Evolutionary conservation across 2,797 vertebrate genomes (phyloP), one percentile per base, ranked within the genome.

Genomic region (Muraenolepis orangiensis): DNA sequence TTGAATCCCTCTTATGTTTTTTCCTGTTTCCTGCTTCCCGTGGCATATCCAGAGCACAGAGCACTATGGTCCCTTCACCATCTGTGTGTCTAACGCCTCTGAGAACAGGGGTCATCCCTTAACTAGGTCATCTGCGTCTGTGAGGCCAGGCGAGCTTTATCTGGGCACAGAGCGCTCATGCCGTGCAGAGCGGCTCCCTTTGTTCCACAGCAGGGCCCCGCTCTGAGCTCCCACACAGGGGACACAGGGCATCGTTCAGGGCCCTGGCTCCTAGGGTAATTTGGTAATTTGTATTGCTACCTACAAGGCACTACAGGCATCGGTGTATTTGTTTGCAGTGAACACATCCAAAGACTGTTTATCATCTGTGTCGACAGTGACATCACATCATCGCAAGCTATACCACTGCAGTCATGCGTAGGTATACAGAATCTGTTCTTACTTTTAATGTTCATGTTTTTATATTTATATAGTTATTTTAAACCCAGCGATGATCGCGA

Each of bases 111-210:
- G 64, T 28, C 64, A 30, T 87, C 80, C 73, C 72, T 18, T 86
- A 92, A 91, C 88, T 92, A 91, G 90, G 91, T 91, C 91, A 91
- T 80, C 72, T 79, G 84, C 77, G 87, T 83, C 79, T 87, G 84
- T 85, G 87, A 86, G 81, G 75, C 77, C 77, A 76, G 80, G 77
- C 84, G 51, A 85, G 87, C 87, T 57, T 90, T 87, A 89, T 89
- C 84, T 83, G 86, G 74, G 84, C 85, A 87, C 84, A 86, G 77
- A 83, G 82, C 84, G 87, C 87, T 87, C 81, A 81, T n/a, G 86
- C 78, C 89, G 83, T 82, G 82, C 82, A 85, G 89, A 83, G 85
- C 84, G 74, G 79, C 79, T 79, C 79, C 75, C 78, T 91, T 88
- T 90, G 90, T 92, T 89, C 78, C 79, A 23, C 79, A 74, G 83